Evolutionary conservation across 2,113 vertebrate species (phyloP).

Genomic region (Boleophthalmus pectinirostris): DNA sequence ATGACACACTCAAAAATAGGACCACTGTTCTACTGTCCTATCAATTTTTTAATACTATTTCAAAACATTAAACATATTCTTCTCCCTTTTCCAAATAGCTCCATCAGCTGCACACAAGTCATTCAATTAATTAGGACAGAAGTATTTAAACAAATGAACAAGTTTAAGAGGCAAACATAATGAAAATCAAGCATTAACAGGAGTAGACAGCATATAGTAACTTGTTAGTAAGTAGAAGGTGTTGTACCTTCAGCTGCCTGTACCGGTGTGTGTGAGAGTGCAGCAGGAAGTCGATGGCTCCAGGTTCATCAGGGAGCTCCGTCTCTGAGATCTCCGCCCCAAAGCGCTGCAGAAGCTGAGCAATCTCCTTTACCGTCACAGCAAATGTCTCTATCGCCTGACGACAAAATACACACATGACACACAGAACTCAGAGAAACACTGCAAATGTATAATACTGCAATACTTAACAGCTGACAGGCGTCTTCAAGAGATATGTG

Average conservation of each 20-base stretch:
- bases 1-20: too few species aligned
- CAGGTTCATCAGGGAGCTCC: conserved; percentile 86
- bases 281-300: conserved; percentile 85
- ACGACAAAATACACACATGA: conserved; percentile 23
- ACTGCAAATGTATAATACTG: background rate
- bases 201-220: background rate
- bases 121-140: too few species aligned
- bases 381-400: conserved; percentile 98
- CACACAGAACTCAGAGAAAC: background rate
- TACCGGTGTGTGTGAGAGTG: conserved; percentile 85
- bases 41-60: too few species aligned
- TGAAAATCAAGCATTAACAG: background rate
- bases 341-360: conserved; percentile 91
- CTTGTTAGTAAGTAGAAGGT: background rate
- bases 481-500: background rate
- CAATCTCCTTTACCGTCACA: conserved; percentile 94
- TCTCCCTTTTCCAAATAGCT: too few species aligned
- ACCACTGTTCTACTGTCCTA: too few species aligned
- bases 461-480: background rate
- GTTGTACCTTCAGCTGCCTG: conserved; percentile 87
- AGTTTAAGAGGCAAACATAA: too few species aligned
- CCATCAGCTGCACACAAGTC: too few species aligned
- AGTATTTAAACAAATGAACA: too few species aligned
- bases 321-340: conserved; percentile 91
- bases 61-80: too few species aligned